Percentiles rank a stretch among this genome's conserved stretches.
Conservation (phyloP, 1,140 invertebrate species). For the Hylaeus anthracinus region DNA sequence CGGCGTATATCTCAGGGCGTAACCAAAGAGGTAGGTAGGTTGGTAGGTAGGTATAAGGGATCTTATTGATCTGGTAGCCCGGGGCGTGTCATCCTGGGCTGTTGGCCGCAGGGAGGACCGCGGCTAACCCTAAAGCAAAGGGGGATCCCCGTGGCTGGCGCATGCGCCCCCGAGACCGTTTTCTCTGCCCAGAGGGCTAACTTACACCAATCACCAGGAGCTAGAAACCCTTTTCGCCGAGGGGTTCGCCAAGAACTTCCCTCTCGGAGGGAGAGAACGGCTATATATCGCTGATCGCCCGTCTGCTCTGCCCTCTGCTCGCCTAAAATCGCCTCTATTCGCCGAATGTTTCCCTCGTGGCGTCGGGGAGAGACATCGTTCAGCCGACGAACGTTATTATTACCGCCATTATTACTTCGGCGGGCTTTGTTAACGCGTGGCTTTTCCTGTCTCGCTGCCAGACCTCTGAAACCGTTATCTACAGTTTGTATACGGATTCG, state of each 20-base stretch:
- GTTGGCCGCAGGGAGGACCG: conserved; percentile 81
- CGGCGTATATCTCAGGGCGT: conserved; percentile 71
- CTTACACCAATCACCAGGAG: conserved; percentile 80
- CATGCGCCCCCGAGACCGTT: conserved; percentile 69
- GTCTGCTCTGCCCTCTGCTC: conserved; percentile 43
- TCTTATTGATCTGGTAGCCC: conserved; percentile 82
- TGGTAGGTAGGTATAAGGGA: conserved; percentile 78
- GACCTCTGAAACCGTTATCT: not conserved
- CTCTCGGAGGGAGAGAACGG: conserved; percentile 66
- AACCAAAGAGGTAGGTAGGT: conserved; percentile 72
- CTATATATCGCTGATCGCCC: conserved; percentile 31
- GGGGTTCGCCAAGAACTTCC: conserved; percentile 67
- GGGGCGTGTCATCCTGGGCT: conserved; percentile 81
- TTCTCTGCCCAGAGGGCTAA: conserved; percentile 76
- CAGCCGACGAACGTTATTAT: conserved; percentile 32
- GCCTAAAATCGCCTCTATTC: conserved; percentile 40
- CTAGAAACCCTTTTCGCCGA: conserved; percentile 76
- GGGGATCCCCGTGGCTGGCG: conserved; percentile 69
- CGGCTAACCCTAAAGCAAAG: conserved; percentile 80
- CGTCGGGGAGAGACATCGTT: conserved; percentile 30
- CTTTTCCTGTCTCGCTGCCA: not conserved
- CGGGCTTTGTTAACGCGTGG: conserved; percentile 24
- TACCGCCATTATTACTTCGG: conserved; percentile 27
- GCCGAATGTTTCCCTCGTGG: conserved; percentile 47
- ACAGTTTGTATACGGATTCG: not conserved